Evolutionary conservation across 2,888 invertebrate species (phyloP).

Genomic region (Drosophila setosimentum): DNA sequence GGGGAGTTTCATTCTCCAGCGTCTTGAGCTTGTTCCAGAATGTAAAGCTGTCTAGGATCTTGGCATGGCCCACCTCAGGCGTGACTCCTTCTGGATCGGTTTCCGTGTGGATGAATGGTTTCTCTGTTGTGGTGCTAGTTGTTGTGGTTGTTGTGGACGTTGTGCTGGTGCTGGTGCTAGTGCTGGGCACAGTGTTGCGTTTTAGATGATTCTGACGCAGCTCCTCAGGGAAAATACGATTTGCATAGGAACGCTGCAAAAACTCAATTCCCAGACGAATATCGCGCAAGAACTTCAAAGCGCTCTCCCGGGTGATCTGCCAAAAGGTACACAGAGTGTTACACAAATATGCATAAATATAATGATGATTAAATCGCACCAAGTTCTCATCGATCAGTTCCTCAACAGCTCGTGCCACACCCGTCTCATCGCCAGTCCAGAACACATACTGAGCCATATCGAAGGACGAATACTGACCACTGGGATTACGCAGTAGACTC

Average conservation of each 20-base stretch:
- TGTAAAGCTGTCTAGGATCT: slow-evolving; percentile 81
- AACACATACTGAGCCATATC: slow-evolving; percentile 94
- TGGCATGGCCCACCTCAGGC: slow-evolving; percentile 58
- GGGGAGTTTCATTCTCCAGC: slow-evolving; percentile 73
- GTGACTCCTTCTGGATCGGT: slow-evolving; percentile 44
- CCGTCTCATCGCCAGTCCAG: slow-evolving; percentile 93
- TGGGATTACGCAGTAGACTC: slow-evolving; percentile 86
- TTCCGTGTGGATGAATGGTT: slow-evolving; percentile 70
- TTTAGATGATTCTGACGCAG: slow-evolving; percentile 82
- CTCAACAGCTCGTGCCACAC: slow-evolving; percentile 91
- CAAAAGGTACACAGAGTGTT: neutral
- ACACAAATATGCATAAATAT: neutral
- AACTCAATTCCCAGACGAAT: slow-evolving; percentile 91
- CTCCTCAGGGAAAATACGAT: slow-evolving; percentile 82
- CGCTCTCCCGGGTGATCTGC: slow-evolving; percentile 91
- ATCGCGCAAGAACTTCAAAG: slow-evolving; percentile 90
- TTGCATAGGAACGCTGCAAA: slow-evolving; percentile 86
- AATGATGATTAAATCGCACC: slow-evolving; percentile 85
- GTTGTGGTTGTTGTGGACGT: slow-evolving; percentile 72
- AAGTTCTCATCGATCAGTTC: slow-evolving; percentile 91
- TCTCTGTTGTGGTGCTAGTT: slow-evolving; percentile 75
- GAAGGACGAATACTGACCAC: slow-evolving; percentile 90
- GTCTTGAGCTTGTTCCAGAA: slow-evolving; percentile 83
- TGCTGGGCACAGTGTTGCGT: slow-evolving; percentile 56
- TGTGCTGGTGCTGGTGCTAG: slow-evolving; percentile 58